A percentile compares a stretch with the other conserved stretches of the same genome.
Evolutionary conservation across 2,888 invertebrate genomes (phyloP).

Genomic region (Gymnocheta viridis): DNA sequence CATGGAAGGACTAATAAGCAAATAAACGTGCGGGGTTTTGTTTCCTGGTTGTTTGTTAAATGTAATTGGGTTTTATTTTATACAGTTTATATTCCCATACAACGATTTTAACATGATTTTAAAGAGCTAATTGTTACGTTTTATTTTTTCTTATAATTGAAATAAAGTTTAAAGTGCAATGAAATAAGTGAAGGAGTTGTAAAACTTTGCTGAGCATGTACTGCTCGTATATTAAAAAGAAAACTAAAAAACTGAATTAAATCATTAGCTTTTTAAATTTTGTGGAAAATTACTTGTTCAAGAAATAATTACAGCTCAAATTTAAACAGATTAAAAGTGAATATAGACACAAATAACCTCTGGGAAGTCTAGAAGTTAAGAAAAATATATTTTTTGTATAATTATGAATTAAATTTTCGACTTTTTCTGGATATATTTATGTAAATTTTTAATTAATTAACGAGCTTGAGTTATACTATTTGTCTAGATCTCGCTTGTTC

Average conservation of each 20-base stretch:
- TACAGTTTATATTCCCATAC: slow-evolving; percentile 11
- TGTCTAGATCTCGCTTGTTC: too few relatives aligned
- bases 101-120: slow-evolving; percentile 26
- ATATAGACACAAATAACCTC: too few relatives aligned
- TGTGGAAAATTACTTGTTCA: too few relatives aligned
- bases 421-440: too few relatives aligned
- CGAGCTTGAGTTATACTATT: too few relatives aligned
- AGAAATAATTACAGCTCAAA: too few relatives aligned
- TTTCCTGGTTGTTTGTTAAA: slow-evolving; percentile 27
- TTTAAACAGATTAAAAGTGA: too few relatives aligned
- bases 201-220: neutral
- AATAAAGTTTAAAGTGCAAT: slow-evolving; percentile 2
- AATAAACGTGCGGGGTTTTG: neutral
- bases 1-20: slow-evolving; percentile 4
- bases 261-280: too few relatives aligned
- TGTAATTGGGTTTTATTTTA: slow-evolving; percentile 44
- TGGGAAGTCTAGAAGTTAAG: too few relatives aligned
- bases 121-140: slow-evolving; percentile 42
- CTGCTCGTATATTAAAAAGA: neutral
- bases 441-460: too few relatives aligned
- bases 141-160: neutral
- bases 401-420: too few relatives aligned
- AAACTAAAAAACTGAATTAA: neutral
- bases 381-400: too few relatives aligned
- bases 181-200: neutral